These are phyloP conservation scores for Dreissena rostriformis DNA, from an alignment of 1,140 invertebrate genomes.

Conservation along the genomic window DNA sequence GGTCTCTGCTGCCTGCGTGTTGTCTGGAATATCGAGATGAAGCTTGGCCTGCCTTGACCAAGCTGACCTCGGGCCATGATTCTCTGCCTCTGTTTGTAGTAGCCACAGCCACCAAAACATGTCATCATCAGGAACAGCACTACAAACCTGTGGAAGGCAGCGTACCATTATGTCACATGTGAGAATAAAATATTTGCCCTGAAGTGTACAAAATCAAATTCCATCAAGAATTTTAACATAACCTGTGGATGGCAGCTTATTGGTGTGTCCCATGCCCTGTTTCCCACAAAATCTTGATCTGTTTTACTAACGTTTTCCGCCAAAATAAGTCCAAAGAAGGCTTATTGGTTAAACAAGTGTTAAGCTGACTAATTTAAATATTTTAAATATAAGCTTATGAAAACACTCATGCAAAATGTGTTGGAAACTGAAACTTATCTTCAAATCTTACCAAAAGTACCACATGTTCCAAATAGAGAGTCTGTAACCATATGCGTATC, in stretches of 20 bases:
- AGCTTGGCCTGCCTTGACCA: slow-evolving; percentile 10
- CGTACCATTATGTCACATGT: too few species aligned
- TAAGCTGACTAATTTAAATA: too few species aligned
- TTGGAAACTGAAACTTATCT: neutral
- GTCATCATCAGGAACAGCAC: slow-evolving; percentile 74
- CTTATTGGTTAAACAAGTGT: too few species aligned
- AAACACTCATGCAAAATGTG: neutral
- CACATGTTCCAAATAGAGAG: slow-evolving; percentile 78
- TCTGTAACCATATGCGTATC: slow-evolving; percentile 56
- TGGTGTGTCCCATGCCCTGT: neutral
- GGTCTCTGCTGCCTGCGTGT: neutral
- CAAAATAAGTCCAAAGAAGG: too few species aligned
- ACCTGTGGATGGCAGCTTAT: neutral
- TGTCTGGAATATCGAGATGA: slow-evolving; percentile 8
- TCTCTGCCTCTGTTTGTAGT: slow-evolving; percentile 73
- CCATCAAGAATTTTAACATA: too few species aligned
- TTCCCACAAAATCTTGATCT: too few species aligned
- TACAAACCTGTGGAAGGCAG: slow-evolving; percentile 69
- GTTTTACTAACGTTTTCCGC: too few species aligned
- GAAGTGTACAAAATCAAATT: too few species aligned
- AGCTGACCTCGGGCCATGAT: slow-evolving; percentile 34
- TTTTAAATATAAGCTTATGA: neutral
- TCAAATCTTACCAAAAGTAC: slow-evolving; percentile 75
- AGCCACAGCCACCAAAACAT: slow-evolving; percentile 77
- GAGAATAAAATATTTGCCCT: too few species aligned